Base-by-base conservation (phyloP, 2,797 vertebrate species). In the Eidolon dupreanum region DNA sequence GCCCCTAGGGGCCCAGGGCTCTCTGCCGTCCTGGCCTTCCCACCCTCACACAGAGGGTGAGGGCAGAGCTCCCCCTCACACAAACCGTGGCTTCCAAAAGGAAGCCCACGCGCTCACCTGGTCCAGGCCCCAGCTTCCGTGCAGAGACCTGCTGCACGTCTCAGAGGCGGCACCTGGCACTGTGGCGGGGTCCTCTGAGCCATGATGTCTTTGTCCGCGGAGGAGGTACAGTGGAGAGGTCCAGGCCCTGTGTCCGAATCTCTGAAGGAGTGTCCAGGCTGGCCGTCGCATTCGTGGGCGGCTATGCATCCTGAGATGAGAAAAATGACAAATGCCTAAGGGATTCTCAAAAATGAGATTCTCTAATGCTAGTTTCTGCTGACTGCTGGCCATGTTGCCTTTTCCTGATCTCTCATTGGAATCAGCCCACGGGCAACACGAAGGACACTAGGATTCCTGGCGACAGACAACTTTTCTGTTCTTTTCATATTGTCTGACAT, bases 71-170 rank as follows among this genome's bases (percentile, higher is more conserved):
- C 6, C 43, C 19, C 28, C 11, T 38, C 1, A 1, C 2, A 6
- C 49, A 15, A 26, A 57, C 22, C 1, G 0, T 5, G n/a, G 33
- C 84, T 70, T 66, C 51, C 36, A 28, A 5, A 75, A 46, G 16
- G 6, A 63, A 65, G 24, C n/a, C 9, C 19, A 1, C 0, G 0
- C 71, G 86, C n/a, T 22, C 0, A 7, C 28, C 59, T 57, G 43
- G 41, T 41, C 28, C 73, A 28, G 49, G 59, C 5, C 0, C 15
- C 13, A 6, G 16, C 7, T 4, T 41, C 15, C 41, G 0, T 51
- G 4, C 0, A 2, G 38, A 84, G 36, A 65, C 46, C 41, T 68
- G 49, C 2, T 11, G 0, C 51, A 46, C 16, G 6, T 63, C 38
- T 70, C 36, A 11, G 0, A 1, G 6, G 61, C 38, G 65, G 46